Conservation (phyloP, 2,797 vertebrate genomes). For the Alectoris magna region DNA sequence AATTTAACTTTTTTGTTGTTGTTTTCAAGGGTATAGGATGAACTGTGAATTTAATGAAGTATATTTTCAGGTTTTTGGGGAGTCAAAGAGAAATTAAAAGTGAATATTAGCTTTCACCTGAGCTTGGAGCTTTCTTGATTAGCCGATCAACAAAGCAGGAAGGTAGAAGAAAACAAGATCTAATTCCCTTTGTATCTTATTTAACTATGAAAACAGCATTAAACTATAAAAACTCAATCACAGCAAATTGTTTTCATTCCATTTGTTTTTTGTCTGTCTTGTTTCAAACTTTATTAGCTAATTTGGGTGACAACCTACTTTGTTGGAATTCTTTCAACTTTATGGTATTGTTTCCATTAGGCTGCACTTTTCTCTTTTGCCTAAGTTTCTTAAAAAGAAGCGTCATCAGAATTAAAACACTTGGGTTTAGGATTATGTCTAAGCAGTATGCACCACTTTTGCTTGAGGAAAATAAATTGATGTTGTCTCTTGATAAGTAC, state of each 20-base stretch:
- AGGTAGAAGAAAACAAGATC: not conserved
- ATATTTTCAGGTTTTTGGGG: not conserved
- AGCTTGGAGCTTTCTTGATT: not conserved
- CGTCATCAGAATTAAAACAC: slow-evolving; percentile 57
- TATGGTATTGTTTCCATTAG: slow-evolving; percentile 27
- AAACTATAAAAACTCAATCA: slow-evolving; percentile 16
- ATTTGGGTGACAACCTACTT: not conserved
- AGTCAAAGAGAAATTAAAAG: not conserved
- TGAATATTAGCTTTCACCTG: not conserved
- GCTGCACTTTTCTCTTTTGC: slow-evolving; percentile 47
- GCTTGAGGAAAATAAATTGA: slow-evolving; percentile 62
- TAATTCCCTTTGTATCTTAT: slow-evolving; percentile 14
- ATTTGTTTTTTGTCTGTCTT: not conserved
- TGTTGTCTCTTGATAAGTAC: slow-evolving; percentile 59
- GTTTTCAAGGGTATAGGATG: not conserved
- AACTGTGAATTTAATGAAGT: not conserved
- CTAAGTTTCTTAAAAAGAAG: slow-evolving; percentile 56
- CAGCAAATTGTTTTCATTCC: not conserved
- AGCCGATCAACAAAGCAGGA: not conserved
- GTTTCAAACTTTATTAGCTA: not conserved
- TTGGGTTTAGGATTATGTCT: slow-evolving; percentile 66
- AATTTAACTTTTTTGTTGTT: not conserved
- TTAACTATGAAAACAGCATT: slow-evolving; percentile 12
- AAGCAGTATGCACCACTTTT: slow-evolving; percentile 63
- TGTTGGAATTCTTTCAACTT: slow-evolving; percentile 42